These are phyloP conservation scores for Arbacia lixula DNA, from an alignment of 53 echinoderm and acorn worm species.

Conservation along the genomic window DNA sequence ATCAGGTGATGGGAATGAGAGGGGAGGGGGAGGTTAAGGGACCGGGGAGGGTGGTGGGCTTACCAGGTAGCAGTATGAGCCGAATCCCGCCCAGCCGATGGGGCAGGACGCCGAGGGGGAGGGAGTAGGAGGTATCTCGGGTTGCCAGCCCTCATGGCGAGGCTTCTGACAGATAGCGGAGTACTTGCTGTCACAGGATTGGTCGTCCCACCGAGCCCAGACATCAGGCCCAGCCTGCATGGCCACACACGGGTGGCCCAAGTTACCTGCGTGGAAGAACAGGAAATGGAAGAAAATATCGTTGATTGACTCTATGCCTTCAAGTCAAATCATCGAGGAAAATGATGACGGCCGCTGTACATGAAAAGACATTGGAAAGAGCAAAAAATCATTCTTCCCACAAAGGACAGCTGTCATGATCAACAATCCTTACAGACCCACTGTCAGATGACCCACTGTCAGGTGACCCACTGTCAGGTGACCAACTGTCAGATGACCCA, in stretches of 20 bases:
- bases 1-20: too few species aligned
- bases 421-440: too few species aligned
- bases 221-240: conserved; percentile 17
- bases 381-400: too few species aligned
- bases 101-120: conserved; percentile 53
- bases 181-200: conserved; percentile 55
- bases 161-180: conserved; percentile 64
- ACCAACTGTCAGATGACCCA: too few species aligned
- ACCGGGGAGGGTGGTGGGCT: background rate
- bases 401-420: too few species aligned
- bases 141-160: background rate
- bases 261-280: conserved; percentile 13
- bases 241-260: conserved; percentile 60
- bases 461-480: too few species aligned
- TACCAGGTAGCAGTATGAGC: conserved; percentile 66
- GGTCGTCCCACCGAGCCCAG: conserved; percentile 62
- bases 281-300: background rate
- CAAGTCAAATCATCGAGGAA: too few species aligned
- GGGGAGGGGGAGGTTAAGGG: too few species aligned
- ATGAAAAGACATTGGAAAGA: too few species aligned
- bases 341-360: too few species aligned
- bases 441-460: too few species aligned
- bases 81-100: conserved; percentile 39
- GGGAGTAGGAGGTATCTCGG: conserved; percentile 46
- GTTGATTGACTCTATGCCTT: too few species aligned